Evolutionary conservation across 2,113 vertebrate species (phyloP), one percentile per base, ranked within the genome.

Genomic region (Neopipo cinnamomea): DNA sequence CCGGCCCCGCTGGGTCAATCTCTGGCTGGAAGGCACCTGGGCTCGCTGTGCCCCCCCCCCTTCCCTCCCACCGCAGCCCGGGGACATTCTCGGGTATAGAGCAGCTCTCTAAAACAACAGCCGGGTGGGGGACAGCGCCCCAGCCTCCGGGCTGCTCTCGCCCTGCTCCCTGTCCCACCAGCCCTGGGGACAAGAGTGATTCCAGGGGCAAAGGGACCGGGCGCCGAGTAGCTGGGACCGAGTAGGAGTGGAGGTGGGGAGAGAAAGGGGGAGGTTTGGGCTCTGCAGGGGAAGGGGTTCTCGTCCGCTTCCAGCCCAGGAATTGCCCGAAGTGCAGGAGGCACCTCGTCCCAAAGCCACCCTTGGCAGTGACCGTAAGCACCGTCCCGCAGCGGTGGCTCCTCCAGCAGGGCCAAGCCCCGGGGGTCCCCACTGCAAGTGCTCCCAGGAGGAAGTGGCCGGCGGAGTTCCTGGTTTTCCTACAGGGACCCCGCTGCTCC

Each of bases 1-100:
- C 67, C 93, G 83, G 93, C 96, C 97, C 98, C 96, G 90, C 98
- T 96, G 98, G 96, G 97, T 96, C 92, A 96, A 90, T 73, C 94
- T 41, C 62, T 56, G 77, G 63, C 91, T 66, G 61, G 75, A 46
- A 78, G 95, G 95, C 97, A 95, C 98, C 97, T 96, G 97, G 95
- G 95, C 89, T 98, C 92, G 90, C 88, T 84, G 87, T 63, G 68
- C 33, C 16, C 12, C 15, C 12, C 15, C 11, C 13, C 14, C 65
- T 14, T 58, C n/a, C 19, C 67, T 11, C 19, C 19, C 66, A 12
- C 0, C 42, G n/a, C 44, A 50, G 39, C 75, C 61, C 5, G 24
- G 16, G 44, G 44, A 21, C 9, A 4, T 6, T 22, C 30, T 12
- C 37, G 10, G 19, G 5, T 25, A 8, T 2, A 35, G 35, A 25